A percentile compares a stretch with the other conserved stretches of the same genome.
These are phyloP conservation scores for Meiosimyza decipiens DNA, from an alignment of 2,888 invertebrate species.

Conservation along the genomic window DNA sequence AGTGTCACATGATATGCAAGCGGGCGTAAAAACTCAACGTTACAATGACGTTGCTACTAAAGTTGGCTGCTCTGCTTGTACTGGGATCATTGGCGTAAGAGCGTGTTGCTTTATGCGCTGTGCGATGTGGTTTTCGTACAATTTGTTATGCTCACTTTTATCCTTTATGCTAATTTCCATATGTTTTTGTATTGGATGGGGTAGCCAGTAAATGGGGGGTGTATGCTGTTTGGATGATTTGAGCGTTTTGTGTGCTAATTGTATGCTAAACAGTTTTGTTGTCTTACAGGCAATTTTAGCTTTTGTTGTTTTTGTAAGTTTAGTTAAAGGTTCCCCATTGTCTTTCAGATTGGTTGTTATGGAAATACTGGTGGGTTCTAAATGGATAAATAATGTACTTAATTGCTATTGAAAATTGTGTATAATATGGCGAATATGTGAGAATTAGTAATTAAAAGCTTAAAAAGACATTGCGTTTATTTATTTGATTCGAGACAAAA, in stretches of 20 bases:
- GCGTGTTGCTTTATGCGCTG: conserved; percentile 2
- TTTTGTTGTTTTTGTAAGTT: conserved; percentile 1
- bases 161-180: conserved; percentile 18
- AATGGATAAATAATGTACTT: too few relatives aligned
- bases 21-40: not conserved
- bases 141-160: not conserved
- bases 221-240: not conserved
- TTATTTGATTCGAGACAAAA: too few relatives aligned
- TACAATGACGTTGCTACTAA: not conserved
- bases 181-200: not conserved
- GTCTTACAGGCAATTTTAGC: conserved; percentile 16
- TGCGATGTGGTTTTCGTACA: not conserved
- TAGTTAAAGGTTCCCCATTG: too few relatives aligned
- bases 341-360: too few relatives aligned
- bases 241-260: conserved; percentile 21
- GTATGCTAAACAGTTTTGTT: conserved; percentile 31
- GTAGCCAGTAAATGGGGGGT: not conserved
- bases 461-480: too few relatives aligned
- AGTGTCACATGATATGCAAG: conserved; percentile 25
- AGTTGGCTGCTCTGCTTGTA: not conserved
- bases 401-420: too few relatives aligned
- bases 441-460: too few relatives aligned
- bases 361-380: too few relatives aligned
- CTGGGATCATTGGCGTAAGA: not conserved
- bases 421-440: too few relatives aligned